These are phyloP conservation scores for Pectinophora gossypiella DNA, from an alignment of 1,140 invertebrate species.

Conservation along the genomic window DNA sequence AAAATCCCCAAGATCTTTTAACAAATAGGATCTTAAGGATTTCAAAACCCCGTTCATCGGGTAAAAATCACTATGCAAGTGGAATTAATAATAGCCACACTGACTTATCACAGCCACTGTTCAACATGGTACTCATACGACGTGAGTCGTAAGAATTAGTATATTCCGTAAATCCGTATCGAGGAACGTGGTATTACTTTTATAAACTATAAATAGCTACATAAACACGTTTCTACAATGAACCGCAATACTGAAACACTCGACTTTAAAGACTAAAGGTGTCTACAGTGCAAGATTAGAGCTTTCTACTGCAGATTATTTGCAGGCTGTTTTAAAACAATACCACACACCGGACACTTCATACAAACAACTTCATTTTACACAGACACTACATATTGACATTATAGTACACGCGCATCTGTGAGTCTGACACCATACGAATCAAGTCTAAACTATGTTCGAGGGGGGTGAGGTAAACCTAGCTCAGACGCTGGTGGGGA, in stretches of 20 bases:
- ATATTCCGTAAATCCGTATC: background rate
- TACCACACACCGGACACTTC: too few relatives aligned
- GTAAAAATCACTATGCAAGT: background rate
- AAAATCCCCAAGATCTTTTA: constrained; percentile 36
- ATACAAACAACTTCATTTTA: too few relatives aligned
- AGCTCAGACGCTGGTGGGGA: too few relatives aligned
- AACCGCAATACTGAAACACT: constrained; percentile 41
- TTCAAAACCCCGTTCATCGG: constrained; percentile 8
- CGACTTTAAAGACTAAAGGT: constrained; percentile 10
- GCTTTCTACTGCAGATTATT: too few relatives aligned
- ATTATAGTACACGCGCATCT: too few relatives aligned
- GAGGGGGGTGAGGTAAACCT: too few relatives aligned
- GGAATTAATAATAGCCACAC: background rate
- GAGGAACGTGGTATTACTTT: background rate
- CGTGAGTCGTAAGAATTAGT: background rate
- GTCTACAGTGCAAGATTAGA: background rate
- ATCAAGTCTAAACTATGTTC: too few relatives aligned
- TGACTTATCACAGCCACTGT: constrained; percentile 48
- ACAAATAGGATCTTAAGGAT: constrained; percentile 42
- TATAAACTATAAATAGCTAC: background rate
- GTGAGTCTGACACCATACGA: too few relatives aligned
- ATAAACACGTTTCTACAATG: background rate
- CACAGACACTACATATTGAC: too few relatives aligned
- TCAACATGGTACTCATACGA: constrained; percentile 27
- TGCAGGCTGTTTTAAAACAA: too few relatives aligned